phyloP scores from a whole-genome alignment of 2,113 vertebrate species.

The Oncorhynchus kisutch region DNA sequence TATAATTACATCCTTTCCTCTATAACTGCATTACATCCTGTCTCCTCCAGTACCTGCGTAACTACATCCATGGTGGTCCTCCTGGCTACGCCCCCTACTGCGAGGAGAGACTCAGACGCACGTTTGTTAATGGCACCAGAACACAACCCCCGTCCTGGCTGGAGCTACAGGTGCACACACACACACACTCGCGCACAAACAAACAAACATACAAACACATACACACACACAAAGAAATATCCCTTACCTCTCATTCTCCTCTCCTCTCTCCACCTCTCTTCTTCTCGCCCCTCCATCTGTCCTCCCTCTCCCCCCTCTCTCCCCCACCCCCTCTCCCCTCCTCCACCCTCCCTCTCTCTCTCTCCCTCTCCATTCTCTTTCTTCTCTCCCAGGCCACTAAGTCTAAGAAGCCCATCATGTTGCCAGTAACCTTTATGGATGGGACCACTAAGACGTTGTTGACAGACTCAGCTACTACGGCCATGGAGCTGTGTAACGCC shows the following conservation, averaged over 20 bases:
- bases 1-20: background rate
- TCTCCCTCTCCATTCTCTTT: too few species aligned
- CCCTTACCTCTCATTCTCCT: too few species aligned
- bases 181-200: background rate
- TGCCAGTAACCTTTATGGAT: constrained; percentile 98
- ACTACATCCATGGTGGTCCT: constrained; percentile 89
- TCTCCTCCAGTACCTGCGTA: constrained; percentile 84
- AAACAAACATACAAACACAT: background rate
- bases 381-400: constrained; percentile 85
- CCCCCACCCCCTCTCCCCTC: too few species aligned
- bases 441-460: constrained; percentile 95
- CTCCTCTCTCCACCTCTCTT: too few species aligned
- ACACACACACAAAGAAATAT: too few species aligned
- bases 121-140: constrained; percentile 89
- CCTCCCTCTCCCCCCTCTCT: too few species aligned
- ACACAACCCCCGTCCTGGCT: constrained; percentile 97
- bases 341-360: too few species aligned
- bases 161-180: constrained; percentile 85
- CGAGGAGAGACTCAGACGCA: constrained; percentile 90
- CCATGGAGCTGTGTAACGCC: constrained; percentile 89
- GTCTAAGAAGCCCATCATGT: constrained; percentile 96
- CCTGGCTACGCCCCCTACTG: constrained; percentile 96
- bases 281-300: too few species aligned
- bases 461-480: constrained; percentile 93
- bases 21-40: background rate